Evolutionary conservation across 2,888 invertebrate genomes (phyloP), one percentile per base, ranked within the genome.

Genomic region (Pediacus dermestoides): DNA sequence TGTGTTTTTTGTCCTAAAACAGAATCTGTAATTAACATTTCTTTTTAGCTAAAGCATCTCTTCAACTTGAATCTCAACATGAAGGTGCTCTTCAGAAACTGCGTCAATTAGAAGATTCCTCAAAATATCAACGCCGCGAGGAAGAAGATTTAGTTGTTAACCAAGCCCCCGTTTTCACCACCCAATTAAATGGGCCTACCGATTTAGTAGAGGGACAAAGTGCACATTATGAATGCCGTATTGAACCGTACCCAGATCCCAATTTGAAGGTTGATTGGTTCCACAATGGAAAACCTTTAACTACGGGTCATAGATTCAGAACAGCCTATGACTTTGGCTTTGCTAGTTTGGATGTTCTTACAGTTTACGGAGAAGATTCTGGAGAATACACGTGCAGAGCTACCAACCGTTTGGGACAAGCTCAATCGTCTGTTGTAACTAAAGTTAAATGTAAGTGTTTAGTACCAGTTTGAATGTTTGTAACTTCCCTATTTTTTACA

Each of bases 261-360:
- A 83, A 83, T 48, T 80, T 93, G 66, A 87, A 89, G 60, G 88
- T 92, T 0, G 91, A 91, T 70, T 93, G 92, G 92, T 85, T 88
- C 73, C 91, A 91, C 60, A 92, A 96, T 67, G 92, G 89, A 30
- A 83, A 91, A 67, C 88, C 92, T 27, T 71, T 92, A 31, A 84
- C 83, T 57, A 86, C 85, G 45, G 90, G 90, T 37, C 93, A 94
- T 64, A 81, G 95, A 45, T 92, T 90, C 75, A 82, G 92, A 61
- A 94, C 94, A 30, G 86, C 92, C 30, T 90, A 88, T 61, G 96
- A 97, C 66, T 97, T 99, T 67, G 97, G 97, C 28, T 96, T 94
- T 70, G 93, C 94, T 39, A 89, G 96, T 34, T 77, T 99, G 46
- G 97, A 99, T 66, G 88, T 99, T 44, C 76, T 94, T 15, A 88